Base-by-base conservation (phyloP, 2,113 vertebrate genomes). In the Picathartes gymnocephalus region DNA sequence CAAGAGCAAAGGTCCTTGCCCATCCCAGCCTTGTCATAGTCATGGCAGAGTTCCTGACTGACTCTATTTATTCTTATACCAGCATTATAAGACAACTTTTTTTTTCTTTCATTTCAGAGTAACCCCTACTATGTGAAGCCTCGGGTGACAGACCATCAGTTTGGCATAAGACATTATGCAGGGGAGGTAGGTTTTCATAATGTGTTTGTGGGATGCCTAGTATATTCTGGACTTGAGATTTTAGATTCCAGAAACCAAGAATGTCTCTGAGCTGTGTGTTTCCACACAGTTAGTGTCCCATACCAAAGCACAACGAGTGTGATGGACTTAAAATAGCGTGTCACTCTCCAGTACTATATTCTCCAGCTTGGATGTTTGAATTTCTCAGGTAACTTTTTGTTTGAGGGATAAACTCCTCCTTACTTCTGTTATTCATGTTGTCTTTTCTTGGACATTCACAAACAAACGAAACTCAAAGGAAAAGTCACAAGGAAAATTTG, bases 91-190 rank as follows among this genome's bases (percentile, higher is more conserved):
- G 31, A 71, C 10, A 12, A 31, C 14, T 73, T 78, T 4, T 82
- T 82, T 92, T 79, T 51, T 42, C 44, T 89, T 95, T 80, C 31
- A 37, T 95, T 96, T 78, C 98, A 99, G 99, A 97, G 97, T 45
- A 99, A 99, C 95, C 97, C 97, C 1, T 99, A 98, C 96, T 99
- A 99, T 27, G 96, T 99, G 95, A 99, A 99, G 91, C 99, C 99
- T 71, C 97, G 99, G 79, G 98, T 99, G 92, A 98, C 98, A 44
- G 99, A 99, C 95, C 98, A 99, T 96, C 99, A 99, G 92, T 99
- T 99, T 98, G 98, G 99, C 81, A 99, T 99, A 96, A 99, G 98
- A 89, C 99, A 99, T 95, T 99, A 99, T 37, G 99, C 99, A 25
- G 99, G 99, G 93, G 98, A 99, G 98, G 99, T 99, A 95, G 97